Evolutionary conservation across 2,113 vertebrate species (phyloP), one percentile per base, ranked within the genome.

Genomic region (Nothobranchius kuhntae): DNA sequence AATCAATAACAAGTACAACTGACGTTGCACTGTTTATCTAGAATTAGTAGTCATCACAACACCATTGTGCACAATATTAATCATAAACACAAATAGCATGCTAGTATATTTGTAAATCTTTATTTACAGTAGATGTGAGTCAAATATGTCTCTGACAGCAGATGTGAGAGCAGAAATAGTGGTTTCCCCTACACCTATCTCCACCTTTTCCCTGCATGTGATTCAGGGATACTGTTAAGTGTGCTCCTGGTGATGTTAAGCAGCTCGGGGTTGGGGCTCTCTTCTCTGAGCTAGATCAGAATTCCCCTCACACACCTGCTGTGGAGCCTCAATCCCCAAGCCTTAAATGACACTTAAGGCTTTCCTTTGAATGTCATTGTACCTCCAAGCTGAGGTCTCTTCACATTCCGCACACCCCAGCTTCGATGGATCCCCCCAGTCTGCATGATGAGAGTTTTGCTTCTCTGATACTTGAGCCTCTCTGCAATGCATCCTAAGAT

Each of bases 291-390:
- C 53, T 26, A 3, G 42, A 86, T 88, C 75, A 75, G 80, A 83
- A 86, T 84, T 84, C 86, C 72, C 53, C 56, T 81, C 82, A 82
- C 81, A 82, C 38, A 78, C 53, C 68, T 84, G 66, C 71, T 71
- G 64, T 53, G 61, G 71, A 75, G 55, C 52, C 82, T 85, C 68
- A 56, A 78, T 80, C 71, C 75, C 68, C 78, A 77, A 81, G 81
- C 85, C 78, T 86, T 86, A 89, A 86, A 87, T 86, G 74, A 85
- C 81, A 85, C 83, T 90, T 73, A 73, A 79, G 83, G 81, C 75
- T 75, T 86, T 84, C 71, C 78, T 84, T 48, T 11, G 60, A 85
- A 78, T 83, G 73, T 75, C 78, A 85, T 79, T 87, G 71, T 84
- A 69, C 59, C 75, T 72, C 61, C 2, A 51, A 62, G 65, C 79